Percentiles rank a stretch among this genome's conserved stretches.
These are phyloP conservation scores for Thyatira batis DNA, from an alignment of 2,888 invertebrate genomes.

Conservation along the genomic window DNA sequence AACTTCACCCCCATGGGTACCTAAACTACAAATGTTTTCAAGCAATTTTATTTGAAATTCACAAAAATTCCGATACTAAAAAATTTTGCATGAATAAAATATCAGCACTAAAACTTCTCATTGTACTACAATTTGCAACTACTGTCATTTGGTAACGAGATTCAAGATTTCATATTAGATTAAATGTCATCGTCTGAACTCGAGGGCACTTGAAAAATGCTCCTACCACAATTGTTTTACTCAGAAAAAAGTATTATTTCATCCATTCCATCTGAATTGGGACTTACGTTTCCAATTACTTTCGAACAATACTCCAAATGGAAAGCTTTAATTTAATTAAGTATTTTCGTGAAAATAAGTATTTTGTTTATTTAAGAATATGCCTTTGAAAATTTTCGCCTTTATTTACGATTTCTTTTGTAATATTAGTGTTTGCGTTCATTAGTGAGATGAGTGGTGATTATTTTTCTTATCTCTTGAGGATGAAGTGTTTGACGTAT, in stretches of 20 bases:
- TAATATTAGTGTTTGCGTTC: too few relatives aligned
- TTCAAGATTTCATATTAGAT: not conserved
- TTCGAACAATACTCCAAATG: constrained; percentile 1
- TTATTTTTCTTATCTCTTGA: too few relatives aligned
- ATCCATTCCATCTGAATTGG: not conserved
- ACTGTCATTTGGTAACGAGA: not conserved
- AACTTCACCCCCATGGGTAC: too few relatives aligned
- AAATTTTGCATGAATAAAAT: not conserved
- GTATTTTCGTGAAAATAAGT: not conserved
- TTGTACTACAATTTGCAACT: not conserved
- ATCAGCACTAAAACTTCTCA: not conserved
- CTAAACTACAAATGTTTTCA: too few relatives aligned
- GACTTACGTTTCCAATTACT: constrained; percentile 3
- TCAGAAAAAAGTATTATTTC: not conserved
- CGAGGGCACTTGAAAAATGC: not conserved
- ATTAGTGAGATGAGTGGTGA: too few relatives aligned
- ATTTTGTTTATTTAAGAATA: not conserved
- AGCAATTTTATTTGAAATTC: not conserved
- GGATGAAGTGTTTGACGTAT: too few relatives aligned
- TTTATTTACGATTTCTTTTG: too few relatives aligned
- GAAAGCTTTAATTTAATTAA: not conserved
- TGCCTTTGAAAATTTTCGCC: not conserved
- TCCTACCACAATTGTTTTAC: not conserved
- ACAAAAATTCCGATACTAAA: not conserved
- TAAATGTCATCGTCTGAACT: not conserved